A percentile compares a stretch with the other conserved stretches of the same genome.
phyloP scores from a whole-genome alignment of 2,888 invertebrate species.

The Criorhina ranunculi region DNA sequence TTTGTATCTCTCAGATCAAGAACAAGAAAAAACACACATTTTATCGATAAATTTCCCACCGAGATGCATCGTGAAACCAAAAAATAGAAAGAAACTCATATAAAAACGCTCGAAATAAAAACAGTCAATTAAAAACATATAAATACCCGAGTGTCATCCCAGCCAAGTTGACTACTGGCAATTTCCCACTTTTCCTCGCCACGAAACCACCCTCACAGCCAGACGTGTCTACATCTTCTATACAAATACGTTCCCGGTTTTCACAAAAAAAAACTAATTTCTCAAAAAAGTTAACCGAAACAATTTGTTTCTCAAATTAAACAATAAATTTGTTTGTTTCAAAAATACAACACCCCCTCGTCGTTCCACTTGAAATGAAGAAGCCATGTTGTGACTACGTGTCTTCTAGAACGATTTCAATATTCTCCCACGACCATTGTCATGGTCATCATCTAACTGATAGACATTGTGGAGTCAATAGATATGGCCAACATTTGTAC shows the following conservation, averaged over 20 bases:
- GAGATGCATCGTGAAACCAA: constrained; percentile 55
- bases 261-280: constrained; percentile 21
- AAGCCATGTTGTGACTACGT: constrained; percentile 58
- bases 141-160: constrained; percentile 52
- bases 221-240: constrained; percentile 65
- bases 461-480: constrained; percentile 71
- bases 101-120: constrained; percentile 60
- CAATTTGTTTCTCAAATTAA: constrained; percentile 60
- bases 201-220: constrained; percentile 28
- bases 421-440: constrained; percentile 47
- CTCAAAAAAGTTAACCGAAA: constrained; percentile 32
- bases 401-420: constrained; percentile 47
- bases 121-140: constrained; percentile 71
- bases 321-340: constrained; percentile 61
- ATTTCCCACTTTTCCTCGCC: not conserved
- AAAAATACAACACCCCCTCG: constrained; percentile 28
- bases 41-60: constrained; percentile 66
- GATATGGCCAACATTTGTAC: constrained; percentile 46
- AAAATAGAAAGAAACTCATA: constrained; percentile 15
- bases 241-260: constrained; percentile 23
- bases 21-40: constrained; percentile 39
- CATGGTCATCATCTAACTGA: constrained; percentile 38
- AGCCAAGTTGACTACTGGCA: constrained; percentile 59
- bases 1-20: constrained; percentile 54
- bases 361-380: not conserved